Evolutionary conservation across 1,140 invertebrate species (phyloP).

Genomic region (Saxidomus purpurata): DNA sequence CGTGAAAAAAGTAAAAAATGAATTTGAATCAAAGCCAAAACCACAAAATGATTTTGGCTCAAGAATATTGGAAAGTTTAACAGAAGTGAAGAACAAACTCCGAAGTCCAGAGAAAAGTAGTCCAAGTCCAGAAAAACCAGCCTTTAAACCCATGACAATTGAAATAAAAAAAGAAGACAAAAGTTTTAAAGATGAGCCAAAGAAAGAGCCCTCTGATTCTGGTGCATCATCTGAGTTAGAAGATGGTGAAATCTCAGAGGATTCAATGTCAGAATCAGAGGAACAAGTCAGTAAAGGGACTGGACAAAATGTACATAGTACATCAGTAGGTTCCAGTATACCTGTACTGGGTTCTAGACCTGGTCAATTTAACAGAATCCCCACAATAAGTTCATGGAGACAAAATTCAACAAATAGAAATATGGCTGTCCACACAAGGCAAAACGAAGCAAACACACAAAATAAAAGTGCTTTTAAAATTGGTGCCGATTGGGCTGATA

Average conservation of each 20-base stretch:
- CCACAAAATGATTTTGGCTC: slow-evolving; percentile 43
- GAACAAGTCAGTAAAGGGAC: not conserved
- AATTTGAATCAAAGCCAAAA: not conserved
- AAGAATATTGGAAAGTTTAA: slow-evolving; percentile 44
- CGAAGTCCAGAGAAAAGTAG: slow-evolving; percentile 26
- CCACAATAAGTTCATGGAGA: not conserved
- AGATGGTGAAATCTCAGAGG: slow-evolving; percentile 66
- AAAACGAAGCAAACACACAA: not conserved
- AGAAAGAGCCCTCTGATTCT: not conserved
- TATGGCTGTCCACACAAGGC: not conserved
- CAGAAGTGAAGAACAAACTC: slow-evolving; percentile 55
- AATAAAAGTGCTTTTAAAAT: slow-evolving; percentile 8
- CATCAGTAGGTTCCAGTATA: not conserved
- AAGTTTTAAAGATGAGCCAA: not conserved
- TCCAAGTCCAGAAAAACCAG: not conserved
- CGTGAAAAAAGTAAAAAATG: not conserved
- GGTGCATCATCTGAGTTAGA: slow-evolving; percentile 38
- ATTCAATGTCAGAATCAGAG: slow-evolving; percentile 13
- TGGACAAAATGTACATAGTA: not conserved
- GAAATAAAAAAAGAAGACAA: not conserved
- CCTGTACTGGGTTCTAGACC: not conserved
- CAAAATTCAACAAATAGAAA: not conserved
- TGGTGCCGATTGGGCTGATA: slow-evolving; percentile 51
- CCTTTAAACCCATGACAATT: not conserved
- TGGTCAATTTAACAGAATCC: not conserved